Base-by-base conservation (phyloP, 1,140 invertebrate species). In the Ditylenchus dipsaci region DNA sequence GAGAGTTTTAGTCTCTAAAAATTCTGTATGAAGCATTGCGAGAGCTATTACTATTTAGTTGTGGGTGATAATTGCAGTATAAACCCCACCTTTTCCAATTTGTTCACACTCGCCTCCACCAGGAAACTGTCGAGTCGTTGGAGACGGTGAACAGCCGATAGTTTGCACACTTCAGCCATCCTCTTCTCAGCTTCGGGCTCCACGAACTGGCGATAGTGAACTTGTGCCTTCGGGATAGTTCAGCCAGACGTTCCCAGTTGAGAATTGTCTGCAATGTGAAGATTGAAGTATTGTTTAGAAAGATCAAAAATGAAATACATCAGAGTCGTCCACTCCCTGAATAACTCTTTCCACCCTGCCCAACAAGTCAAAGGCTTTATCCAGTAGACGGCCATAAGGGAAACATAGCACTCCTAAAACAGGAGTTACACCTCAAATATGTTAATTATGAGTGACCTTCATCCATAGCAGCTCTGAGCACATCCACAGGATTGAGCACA, bases 401-500 rank as follows among this genome's bases (percentile, higher is more conserved):
- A 82, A 82, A 59, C 80, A 82, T 21, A 79, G 70, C 38, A 82
- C 77, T 27, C 80, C 77, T 78, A 49, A 63, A 67, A 65, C 15
- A 67, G 3, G 49, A 30, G 53, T 59, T 59, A 13, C 29, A 23
- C 13, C 3, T 5, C 3, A 56, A 56, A 56, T 5, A 3, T 3
- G 53, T 9, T 23, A 56, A 19, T 23, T 70, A 61, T 19, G 8
- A 60, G 8, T 13, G 29, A 78, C 77, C 80, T 76, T 82, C 80
- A 62, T 82, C 80, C 72, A 82, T 72, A 19, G 76, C 74, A 1
- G 81, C 78, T 56, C 80, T 64, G 66, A 82, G 67, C n/a, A 77
- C 66, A 70, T 82, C 80, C 19, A 82, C 79, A 1, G 78, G 81
- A 73, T 82, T 82, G n/a, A 82, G 57, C 43, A 83, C 75, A 58